Conservation (phyloP, 2,888 invertebrate species). For the Metallyticus violacea region DNA sequence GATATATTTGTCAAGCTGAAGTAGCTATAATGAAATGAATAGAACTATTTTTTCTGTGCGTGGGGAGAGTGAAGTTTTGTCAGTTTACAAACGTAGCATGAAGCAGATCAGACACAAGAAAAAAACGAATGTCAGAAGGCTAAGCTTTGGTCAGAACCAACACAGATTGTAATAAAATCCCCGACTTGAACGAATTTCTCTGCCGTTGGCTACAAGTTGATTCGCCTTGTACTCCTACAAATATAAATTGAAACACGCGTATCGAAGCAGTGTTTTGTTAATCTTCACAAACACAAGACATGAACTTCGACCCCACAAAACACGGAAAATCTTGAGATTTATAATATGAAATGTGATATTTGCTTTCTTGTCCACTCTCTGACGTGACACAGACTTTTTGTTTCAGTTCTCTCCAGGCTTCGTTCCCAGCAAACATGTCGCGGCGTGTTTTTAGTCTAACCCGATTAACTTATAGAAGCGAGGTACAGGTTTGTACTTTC, state of each 20-base stretch:
- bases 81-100: background rate
- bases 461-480: too few species aligned
- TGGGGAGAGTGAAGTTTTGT: background rate
- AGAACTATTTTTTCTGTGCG: too few species aligned
- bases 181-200: background rate
- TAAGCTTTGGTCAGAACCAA: background rate
- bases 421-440: background rate
- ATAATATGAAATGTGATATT: background rate
- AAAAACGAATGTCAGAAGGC: background rate
- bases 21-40: too few species aligned
- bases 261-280: background rate
- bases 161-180: background rate
- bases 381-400: too few species aligned
- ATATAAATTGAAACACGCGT: background rate
- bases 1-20: too few species aligned
- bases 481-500: too few species aligned
- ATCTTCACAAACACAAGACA: background rate
- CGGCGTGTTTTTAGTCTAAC: too few species aligned
- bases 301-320: background rate
- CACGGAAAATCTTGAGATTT: background rate
- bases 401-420: too few species aligned
- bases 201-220: background rate
- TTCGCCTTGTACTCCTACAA: background rate
- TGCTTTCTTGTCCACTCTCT: background rate
- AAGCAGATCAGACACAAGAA: background rate